phyloP scores from a whole-genome alignment of 2,797 vertebrate species.

The Hyperoplus immaculatus region DNA sequence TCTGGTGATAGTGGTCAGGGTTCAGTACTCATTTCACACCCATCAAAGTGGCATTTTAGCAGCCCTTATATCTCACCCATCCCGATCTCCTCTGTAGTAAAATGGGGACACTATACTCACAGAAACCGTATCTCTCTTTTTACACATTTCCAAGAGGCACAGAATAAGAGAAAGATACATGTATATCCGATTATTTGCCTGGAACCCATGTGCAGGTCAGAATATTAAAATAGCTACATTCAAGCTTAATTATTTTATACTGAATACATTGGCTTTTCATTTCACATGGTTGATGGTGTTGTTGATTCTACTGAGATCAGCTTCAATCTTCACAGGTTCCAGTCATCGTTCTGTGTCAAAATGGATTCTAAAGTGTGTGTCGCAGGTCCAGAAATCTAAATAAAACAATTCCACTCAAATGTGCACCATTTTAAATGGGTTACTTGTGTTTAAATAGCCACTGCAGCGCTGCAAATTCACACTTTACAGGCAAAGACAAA shows the following conservation, averaged over 20 bases:
- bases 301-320: slow-evolving; percentile 2
- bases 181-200: slow-evolving; percentile 1
- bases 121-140: slow-evolving; percentile 20
- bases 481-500: no score
- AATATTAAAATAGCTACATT: slow-evolving; percentile 13
- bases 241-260: neutral
- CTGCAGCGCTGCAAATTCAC: no score
- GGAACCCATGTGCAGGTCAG: slow-evolving; percentile 3
- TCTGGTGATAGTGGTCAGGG: slow-evolving; percentile 65
- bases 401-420: no score
- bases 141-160: neutral
- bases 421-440: no score
- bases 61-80: slow-evolving; percentile 46
- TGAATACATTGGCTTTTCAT: slow-evolving; percentile 12
- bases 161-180: slow-evolving; percentile 18
- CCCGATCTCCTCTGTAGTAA: slow-evolving; percentile 29
- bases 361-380: no score
- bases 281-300: neutral
- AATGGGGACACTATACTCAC: slow-evolving; percentile 18
- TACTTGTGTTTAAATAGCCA: no score
- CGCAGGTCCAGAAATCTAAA: no score
- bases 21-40: slow-evolving; percentile 76
- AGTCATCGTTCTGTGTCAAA: slow-evolving; percentile 7
- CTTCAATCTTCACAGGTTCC: slow-evolving; percentile 9
- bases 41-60: slow-evolving; percentile 72